phyloP scores from a whole-genome alignment of 1,140 invertebrate species.

The Bemisia tabaci region DNA sequence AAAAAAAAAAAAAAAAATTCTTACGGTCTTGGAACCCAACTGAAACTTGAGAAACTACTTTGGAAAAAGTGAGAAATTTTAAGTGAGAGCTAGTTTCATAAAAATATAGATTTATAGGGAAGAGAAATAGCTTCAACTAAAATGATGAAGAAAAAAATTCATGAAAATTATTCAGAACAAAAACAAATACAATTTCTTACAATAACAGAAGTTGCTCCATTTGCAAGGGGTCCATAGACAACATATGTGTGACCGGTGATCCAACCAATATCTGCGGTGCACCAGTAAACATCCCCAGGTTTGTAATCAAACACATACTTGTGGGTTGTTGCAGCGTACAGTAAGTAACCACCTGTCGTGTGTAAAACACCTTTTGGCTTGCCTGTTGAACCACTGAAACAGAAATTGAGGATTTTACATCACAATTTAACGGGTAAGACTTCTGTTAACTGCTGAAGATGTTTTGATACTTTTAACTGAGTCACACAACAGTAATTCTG shows the following conservation, averaged over 20 bases:
- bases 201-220: conserved; percentile 83
- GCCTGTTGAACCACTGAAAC: conserved; percentile 78
- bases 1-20: too few relatives aligned
- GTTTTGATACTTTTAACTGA: too few relatives aligned
- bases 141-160: neutral
- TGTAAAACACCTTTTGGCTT: conserved; percentile 96
- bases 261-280: conserved; percentile 99
- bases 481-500: too few relatives aligned
- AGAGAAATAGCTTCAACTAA: neutral
- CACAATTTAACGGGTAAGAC: too few relatives aligned
- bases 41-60: too few relatives aligned
- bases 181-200: too few relatives aligned
- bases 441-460: too few relatives aligned
- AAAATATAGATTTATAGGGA: neutral
- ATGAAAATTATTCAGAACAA: conserved; percentile 4
- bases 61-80: too few relatives aligned
- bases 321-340: conserved; percentile 80
- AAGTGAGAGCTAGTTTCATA: neutral
- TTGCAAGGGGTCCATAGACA: conserved; percentile 85
- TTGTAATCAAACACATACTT: conserved; percentile 94
- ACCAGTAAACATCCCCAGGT: conserved; percentile 85
- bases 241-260: conserved; percentile 96
- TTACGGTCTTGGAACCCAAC: too few relatives aligned
- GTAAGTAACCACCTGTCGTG: conserved; percentile 82
- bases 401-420: conserved; percentile 8